These are phyloP conservation scores for Formica selysi DNA, from an alignment of 1,140 invertebrate genomes.

Conservation along the genomic window DNA sequence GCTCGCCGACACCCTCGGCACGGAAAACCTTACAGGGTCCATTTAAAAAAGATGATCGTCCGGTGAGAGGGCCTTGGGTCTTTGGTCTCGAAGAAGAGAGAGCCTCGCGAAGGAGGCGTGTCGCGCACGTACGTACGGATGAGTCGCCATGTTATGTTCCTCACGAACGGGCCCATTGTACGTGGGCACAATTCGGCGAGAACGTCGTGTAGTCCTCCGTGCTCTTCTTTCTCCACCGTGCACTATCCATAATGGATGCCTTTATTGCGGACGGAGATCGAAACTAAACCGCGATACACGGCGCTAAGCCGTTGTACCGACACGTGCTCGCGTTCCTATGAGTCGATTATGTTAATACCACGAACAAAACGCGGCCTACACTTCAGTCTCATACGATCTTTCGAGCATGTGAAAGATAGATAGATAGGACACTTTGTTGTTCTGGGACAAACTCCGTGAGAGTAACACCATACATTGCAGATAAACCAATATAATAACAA, in stretches of 20 bases:
- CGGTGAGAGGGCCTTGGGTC: too few species aligned
- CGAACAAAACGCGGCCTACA: neutral
- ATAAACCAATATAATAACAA: neutral
- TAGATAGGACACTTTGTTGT: neutral
- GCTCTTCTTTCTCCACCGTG: constrained; percentile 15
- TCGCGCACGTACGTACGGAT: constrained; percentile 43
- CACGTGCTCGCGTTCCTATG: neutral
- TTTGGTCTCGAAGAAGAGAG: too few species aligned
- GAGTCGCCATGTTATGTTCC: constrained; percentile 24
- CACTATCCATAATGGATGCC: constrained; percentile 6
- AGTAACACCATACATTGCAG: neutral
- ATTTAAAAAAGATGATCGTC: constrained; percentile 1
- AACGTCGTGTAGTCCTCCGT: neutral
- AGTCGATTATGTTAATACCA: constrained; percentile 16
- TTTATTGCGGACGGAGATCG: constrained; percentile 11
- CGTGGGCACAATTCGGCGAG: constrained; percentile 38
- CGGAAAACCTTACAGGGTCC: constrained; percentile 17
- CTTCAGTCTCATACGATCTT: neutral
- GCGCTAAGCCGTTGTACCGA: neutral
- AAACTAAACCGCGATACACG: neutral
- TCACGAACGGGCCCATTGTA: constrained; percentile 53
- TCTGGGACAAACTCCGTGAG: constrained; percentile 26
- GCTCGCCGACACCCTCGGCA: constrained; percentile 24
- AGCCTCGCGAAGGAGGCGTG: constrained; percentile 19
- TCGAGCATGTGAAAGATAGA: constrained; percentile 29